Evolutionary conservation across 1,140 invertebrate species (phyloP).

Genomic region (Wasmannia auropunctata): DNA sequence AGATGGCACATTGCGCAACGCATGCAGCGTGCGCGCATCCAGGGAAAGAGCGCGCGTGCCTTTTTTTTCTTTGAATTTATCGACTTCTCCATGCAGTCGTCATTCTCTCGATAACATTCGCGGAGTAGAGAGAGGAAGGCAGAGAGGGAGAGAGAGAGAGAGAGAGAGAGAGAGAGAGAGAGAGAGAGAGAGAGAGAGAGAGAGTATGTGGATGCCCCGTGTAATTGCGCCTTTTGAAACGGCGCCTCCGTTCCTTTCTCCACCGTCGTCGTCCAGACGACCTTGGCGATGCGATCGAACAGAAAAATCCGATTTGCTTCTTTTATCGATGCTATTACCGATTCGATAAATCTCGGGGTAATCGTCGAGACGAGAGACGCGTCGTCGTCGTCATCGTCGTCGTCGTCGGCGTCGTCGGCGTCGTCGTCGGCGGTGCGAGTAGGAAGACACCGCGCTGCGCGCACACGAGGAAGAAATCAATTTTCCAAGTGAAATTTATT

Average conservation of each 20-base stretch:
- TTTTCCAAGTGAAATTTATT: conserved; percentile 48
- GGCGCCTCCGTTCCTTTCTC: conserved; percentile 78
- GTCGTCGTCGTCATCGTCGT: no score
- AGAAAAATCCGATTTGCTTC: conserved; percentile 73
- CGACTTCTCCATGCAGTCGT: not conserved
- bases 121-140: not conserved
- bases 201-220: conserved; percentile 68
- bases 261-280: conserved; percentile 66
- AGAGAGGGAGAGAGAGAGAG: not conserved
- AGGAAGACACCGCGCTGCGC: conserved; percentile 36
- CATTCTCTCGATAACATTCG: conserved; percentile 33
- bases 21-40: not conserved
- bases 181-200: not conserved
- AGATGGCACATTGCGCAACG: conserved; percentile 16
- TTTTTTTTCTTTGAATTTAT: conserved; percentile 56
- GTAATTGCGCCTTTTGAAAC: conserved; percentile 71
- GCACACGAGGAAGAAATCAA: conserved; percentile 52
- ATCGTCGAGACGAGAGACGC: conserved; percentile 1
- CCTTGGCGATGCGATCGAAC: conserved; percentile 71
- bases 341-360: conserved; percentile 27
- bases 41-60: not conserved
- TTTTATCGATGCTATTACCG: conserved; percentile 40
- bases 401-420: no score
- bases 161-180: no score
- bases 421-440: conserved; percentile 2